These are phyloP conservation scores for Rhizomys pruinosus DNA, from an alignment of 2,113 vertebrate genomes.

Conservation along the genomic window DNA sequence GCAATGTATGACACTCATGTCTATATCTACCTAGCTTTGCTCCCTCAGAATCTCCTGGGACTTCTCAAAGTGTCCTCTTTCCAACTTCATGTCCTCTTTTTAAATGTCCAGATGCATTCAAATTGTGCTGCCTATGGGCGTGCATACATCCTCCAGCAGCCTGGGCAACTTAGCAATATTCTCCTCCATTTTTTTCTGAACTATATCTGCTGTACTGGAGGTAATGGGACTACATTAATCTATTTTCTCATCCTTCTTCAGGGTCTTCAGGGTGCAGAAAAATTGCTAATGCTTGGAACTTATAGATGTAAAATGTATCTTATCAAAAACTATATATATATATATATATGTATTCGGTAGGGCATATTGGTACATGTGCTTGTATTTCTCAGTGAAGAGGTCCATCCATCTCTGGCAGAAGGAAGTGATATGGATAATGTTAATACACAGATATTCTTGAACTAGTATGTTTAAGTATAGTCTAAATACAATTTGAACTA, in stretches of 20 bases:
- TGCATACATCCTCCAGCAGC: neutral
- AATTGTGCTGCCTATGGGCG: neutral
- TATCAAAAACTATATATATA: too few relatives aligned
- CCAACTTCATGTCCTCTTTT: neutral
- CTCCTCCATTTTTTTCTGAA: neutral
- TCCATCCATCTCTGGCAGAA: neutral
- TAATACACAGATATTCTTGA: neutral
- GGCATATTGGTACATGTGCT: too few relatives aligned
- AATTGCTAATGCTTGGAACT: neutral
- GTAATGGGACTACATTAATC: neutral
- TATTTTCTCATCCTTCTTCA: neutral
- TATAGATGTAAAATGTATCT: neutral
- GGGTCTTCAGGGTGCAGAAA: neutral
- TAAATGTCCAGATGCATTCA: neutral
- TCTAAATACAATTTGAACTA: slow-evolving; percentile 8
- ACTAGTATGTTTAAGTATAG: neutral
- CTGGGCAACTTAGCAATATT: neutral
- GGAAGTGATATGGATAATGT: neutral
- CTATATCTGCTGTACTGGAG: neutral
- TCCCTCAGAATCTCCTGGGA: too few relatives aligned
- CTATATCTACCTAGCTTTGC: too few relatives aligned
- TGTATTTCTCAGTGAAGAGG: neutral
- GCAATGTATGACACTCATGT: too few relatives aligned
- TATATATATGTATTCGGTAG: neutral
- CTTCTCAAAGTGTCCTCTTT: too few relatives aligned